A percentile compares a stretch with the other conserved stretches of the same genome.
Evolutionary conservation across 1,140 invertebrate species (phyloP).

Genomic region (Megalopta genalis): DNA sequence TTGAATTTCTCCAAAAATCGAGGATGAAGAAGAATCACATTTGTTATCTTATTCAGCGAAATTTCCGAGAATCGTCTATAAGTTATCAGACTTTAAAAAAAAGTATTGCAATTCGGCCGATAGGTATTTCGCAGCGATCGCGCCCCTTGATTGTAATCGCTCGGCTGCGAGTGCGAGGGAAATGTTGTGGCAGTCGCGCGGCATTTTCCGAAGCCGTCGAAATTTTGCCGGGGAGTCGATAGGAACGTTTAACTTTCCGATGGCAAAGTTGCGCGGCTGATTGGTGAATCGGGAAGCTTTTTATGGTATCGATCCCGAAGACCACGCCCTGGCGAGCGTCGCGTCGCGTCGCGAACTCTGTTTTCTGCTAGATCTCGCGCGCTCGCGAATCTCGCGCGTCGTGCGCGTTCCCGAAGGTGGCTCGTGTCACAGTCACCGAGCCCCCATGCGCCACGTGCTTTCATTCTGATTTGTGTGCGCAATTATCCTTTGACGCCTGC

Average conservation of each 20-base stretch:
- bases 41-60: too few relatives aligned
- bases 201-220: not conserved
- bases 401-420: slow-evolving; percentile 9
- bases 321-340: slow-evolving; percentile 64
- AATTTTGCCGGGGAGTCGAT: slow-evolving; percentile 7
- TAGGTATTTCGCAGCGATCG: not conserved
- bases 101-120: not conserved
- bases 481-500: slow-evolving; percentile 38
- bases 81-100: too few relatives aligned
- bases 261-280: not conserved
- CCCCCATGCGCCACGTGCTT: not conserved
- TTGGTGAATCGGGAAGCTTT: slow-evolving; percentile 52
- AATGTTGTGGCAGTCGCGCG: not conserved
- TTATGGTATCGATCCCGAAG: slow-evolving; percentile 71
- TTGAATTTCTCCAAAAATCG: too few relatives aligned
- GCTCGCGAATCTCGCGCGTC: too few relatives aligned
- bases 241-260: not conserved
- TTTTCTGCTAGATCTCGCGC: not conserved
- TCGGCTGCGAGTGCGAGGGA: not conserved
- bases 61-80: too few relatives aligned
- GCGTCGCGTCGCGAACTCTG: not conserved
- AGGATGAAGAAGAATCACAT: too few relatives aligned
- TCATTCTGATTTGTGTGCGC: slow-evolving; percentile 21
- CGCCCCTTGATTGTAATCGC: not conserved
- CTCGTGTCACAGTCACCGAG: slow-evolving; percentile 10